Evolutionary conservation across 2,797 vertebrate species (phyloP), one percentile per base, ranked within the genome.

Genomic region (Artibeus jamaicensis): DNA sequence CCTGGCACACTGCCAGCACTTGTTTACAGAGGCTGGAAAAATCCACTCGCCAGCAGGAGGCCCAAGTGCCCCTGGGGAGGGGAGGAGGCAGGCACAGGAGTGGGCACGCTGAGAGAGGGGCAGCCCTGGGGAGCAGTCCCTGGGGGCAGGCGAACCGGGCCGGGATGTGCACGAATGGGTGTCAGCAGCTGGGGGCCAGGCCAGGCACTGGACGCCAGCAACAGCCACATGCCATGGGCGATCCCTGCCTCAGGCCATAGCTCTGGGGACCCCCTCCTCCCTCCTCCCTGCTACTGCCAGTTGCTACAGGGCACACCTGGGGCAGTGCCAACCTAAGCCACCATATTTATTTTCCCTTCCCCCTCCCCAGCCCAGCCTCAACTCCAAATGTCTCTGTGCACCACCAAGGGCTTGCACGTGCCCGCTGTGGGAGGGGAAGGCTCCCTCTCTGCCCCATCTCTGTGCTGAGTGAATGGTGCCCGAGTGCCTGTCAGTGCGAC

Each of bases 21-120:
- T 98, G 97, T 97, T 97, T 97, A 97, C 97, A 98, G 97, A 97
- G 96, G 96, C 97, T 98, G 97, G 97, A 98, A 97, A 96, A 97
- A 98, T 97, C 96, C 97, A 97, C 94, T 96, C 86, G 92, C 96
- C 96, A 96, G 95, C 96, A 91, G 48, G 89, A 96, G 97, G 97
- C 96, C 96, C 82, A 29, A 76, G 94, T 0, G 39, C 95, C 97
- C 97, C 96, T 59, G 4, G 95, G 94, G 89, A 96, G 92, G 93
- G 92, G 96, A 96, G 96, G 95, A 97, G 92, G 93, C 92, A 78
- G 84, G 93, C 95, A 93, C 77, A 87, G 88, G 93, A 96, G 96
- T 95, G 91, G 96, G 91, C 97, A 95, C 22, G 78, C 57, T 37
- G 57, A 88, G 89, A 96, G 85, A 93, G 86, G 93, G 95, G 94